Evolutionary conservation across 2,113 vertebrate genomes (phyloP), one percentile per base, ranked within the genome.

Genomic region (Sylvia atricapilla): DNA sequence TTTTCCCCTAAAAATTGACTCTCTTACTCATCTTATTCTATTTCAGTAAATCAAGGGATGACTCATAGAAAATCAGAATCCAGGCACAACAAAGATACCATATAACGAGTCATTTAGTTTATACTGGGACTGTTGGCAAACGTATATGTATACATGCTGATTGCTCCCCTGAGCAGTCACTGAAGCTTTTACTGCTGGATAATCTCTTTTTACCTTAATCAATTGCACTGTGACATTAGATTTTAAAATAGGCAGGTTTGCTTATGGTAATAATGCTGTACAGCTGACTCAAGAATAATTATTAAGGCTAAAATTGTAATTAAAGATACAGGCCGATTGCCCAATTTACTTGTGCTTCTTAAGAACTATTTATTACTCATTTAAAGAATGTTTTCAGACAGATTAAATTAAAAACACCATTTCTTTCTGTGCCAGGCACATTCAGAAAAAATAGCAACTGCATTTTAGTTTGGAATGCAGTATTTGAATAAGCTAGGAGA

Each of bases 1-100:
- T 86, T 82, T 88, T 79, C 53, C 30, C 74, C 89, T 89, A 23
- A 86, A 86, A 96, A 93, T 91, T 92, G 86, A 88, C 91, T 92
- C 83, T 93, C 82, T 94, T 95, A 94, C 91, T 94, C 95, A 91
- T 96, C 62, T 91, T 81, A 75, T n/a, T 78, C 93, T 96, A 88
- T 94, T 95, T 96, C 64, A 86, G 94, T 92, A 93, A 79, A 87
- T 67, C 62, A 76, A 89, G 80, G 91, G 55, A 92, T 94, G 94
- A 96, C 53, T 95, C 87, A 94, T 0, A 90, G 85, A 90, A 77
- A 84, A 70, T 84, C 90, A 88, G 69, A 88, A 93, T 76, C 83
- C 82, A 95, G 91, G 87, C 90, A 92, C 84, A 96, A 95, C 90
- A 95, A 56, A 89, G 70, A 81, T 86, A 81, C 84, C 46, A 43